Evolutionary conservation across 1,140 invertebrate genomes (phyloP).

Genomic region (Cydia fagiglandana): DNA sequence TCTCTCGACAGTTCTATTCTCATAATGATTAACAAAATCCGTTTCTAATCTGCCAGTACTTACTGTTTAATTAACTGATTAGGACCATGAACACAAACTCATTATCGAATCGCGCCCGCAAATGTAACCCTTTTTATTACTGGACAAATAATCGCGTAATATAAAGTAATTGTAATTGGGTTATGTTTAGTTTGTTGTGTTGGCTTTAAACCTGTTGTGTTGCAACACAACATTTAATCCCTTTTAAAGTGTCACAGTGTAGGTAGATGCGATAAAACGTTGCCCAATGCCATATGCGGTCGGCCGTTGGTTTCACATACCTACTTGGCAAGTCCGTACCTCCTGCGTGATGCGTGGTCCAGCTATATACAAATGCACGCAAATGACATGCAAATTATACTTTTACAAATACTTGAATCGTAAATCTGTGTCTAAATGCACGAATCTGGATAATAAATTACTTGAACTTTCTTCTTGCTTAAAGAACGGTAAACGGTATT

Average conservation of each 20-base stretch:
- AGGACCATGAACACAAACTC: background rate
- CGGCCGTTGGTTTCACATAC: constrained; percentile 46
- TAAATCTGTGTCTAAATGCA: background rate
- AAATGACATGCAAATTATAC: background rate
- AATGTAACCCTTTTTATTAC: background rate
- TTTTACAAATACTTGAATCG: background rate
- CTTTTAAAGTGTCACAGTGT: constrained; percentile 51
- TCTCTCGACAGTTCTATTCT: background rate
- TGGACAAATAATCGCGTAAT: background rate
- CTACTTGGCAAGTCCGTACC: constrained; percentile 2
- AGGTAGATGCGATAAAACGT: constrained; percentile 55
- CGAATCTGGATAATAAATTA: background rate
- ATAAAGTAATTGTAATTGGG: constrained; percentile 4
- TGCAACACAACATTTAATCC: constrained; percentile 51
- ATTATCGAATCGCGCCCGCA: constrained; percentile 11
- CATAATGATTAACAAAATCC: constrained; percentile 1
- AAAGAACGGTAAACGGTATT: background rate
- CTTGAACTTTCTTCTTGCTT: background rate
- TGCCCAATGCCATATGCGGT: constrained; percentile 58
- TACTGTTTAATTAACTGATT: background rate
- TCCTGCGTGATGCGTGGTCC: background rate
- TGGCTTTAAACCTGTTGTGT: constrained; percentile 38
- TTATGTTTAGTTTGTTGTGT: constrained; percentile 17
- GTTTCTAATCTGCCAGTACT: background rate
- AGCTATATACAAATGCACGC: background rate